Conservation (phyloP, 1,140 invertebrate genomes). For the Pectinophora gossypiella region DNA sequence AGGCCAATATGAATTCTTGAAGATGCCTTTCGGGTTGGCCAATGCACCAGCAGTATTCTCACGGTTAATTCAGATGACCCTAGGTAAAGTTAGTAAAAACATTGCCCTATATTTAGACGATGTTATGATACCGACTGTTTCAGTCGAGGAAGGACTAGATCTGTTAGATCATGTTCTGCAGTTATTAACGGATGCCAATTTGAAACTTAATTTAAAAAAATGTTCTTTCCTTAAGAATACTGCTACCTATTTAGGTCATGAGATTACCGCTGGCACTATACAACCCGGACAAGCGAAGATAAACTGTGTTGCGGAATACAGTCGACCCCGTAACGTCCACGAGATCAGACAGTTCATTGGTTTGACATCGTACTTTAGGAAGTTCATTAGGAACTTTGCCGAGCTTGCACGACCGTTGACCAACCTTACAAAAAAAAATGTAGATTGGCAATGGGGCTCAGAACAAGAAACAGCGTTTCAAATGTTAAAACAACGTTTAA, state of each 20-base stretch:
- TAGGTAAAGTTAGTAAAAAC: neutral
- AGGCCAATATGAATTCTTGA: constrained; percentile 2
- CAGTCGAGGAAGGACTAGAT: neutral
- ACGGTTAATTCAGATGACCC: neutral
- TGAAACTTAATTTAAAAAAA: constrained; percentile 5
- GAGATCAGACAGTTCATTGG: constrained; percentile 9
- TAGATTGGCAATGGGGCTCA: constrained; percentile 11
- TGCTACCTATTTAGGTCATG: neutral
- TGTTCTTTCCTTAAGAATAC: neutral
- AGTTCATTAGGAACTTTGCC: constrained; percentile 15
- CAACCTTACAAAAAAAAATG: constrained; percentile 19
- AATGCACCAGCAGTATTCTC: constrained; percentile 3
- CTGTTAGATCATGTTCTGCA: neutral
- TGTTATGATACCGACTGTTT: neutral
- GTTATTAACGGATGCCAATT: neutral
- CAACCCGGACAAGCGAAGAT: neutral
- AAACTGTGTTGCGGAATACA: neutral
- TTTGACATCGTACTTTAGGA: constrained; percentile 9
- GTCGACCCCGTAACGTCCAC: neutral
- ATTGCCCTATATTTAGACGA: constrained; percentile 2
- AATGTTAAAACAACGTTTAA: constrained; percentile 21
- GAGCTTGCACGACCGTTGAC: constrained; percentile 17
- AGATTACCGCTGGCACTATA: neutral
- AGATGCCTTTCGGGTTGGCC: neutral
- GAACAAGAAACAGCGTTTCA: constrained; percentile 22